These are phyloP conservation scores for Catotricha subobsoleta DNA, from an alignment of 2,888 invertebrate species.

Conservation along the genomic window DNA sequence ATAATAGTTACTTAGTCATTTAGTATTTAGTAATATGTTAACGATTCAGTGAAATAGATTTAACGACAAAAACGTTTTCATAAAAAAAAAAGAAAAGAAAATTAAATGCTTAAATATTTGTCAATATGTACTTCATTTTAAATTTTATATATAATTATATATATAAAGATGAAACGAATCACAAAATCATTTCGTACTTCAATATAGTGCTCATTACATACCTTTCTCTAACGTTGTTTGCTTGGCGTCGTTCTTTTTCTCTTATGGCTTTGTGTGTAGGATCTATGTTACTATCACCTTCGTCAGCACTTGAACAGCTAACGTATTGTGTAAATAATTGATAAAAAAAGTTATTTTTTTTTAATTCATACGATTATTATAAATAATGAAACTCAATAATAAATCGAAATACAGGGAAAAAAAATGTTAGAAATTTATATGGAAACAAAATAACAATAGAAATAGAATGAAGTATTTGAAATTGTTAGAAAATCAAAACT, in stretches of 20 bases:
- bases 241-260: constrained; percentile 87
- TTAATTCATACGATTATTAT: neutral
- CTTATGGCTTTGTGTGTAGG: constrained; percentile 82
- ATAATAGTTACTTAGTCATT: too few relatives aligned
- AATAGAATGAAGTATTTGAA: neutral
- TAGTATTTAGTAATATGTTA: too few relatives aligned
- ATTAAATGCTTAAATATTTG: too few relatives aligned
- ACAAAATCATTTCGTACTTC: too few relatives aligned
- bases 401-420: constrained; percentile 2
- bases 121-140: too few relatives aligned
- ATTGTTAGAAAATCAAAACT: constrained; percentile 28
- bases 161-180: too few relatives aligned
- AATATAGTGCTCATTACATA: constrained; percentile 34
- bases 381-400: neutral
- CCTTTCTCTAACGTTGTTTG: constrained; percentile 96
- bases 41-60: too few relatives aligned
- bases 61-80: too few relatives aligned
- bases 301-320: constrained; percentile 60
- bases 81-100: too few relatives aligned
- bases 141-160: too few relatives aligned
- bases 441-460: neutral
- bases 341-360: too few relatives aligned
- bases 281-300: constrained; percentile 54
- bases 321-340: constrained; percentile 1
- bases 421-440: neutral